Evolutionary conservation across 2,797 vertebrate species (phyloP).

Genomic region (Rhabdophis nuchalis): DNA sequence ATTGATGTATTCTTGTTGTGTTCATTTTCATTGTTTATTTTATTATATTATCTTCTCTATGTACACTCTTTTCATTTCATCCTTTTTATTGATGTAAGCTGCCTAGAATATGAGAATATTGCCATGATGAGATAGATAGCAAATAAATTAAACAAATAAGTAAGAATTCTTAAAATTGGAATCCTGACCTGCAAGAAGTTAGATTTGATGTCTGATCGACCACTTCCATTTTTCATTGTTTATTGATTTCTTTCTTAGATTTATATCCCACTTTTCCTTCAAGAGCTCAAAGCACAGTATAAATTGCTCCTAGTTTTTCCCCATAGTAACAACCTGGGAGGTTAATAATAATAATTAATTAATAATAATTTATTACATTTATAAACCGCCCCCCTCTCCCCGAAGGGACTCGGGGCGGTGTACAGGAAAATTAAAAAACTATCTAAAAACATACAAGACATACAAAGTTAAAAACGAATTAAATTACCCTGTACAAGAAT

Average conservation of each 20-base stretch:
- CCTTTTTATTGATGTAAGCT: neutral
- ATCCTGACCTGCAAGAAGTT: neutral
- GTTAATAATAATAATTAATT: too few relatives aligned
- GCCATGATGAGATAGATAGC: neutral
- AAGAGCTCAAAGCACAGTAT: neutral
- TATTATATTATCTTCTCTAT: neutral
- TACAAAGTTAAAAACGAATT: too few relatives aligned
- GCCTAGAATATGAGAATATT: neutral
- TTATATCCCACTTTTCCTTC: neutral
- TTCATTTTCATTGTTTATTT: neutral
- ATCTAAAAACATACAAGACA: too few relatives aligned
- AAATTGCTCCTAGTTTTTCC: neutral
- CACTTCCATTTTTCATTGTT: neutral
- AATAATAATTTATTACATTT: too few relatives aligned
- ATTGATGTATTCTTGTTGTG: neutral
- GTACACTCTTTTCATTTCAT: neutral
- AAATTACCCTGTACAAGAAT: too few relatives aligned
- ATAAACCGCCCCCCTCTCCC: too few relatives aligned
- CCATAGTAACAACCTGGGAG: neutral
- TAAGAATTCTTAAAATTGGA: neutral
- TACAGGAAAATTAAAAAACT: too few relatives aligned
- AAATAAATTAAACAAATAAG: neutral
- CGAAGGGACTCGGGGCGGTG: too few relatives aligned
- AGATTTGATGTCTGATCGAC: neutral
- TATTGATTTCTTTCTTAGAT: neutral